Evolutionary conservation across 2,113 vertebrate genomes (phyloP), one percentile per base, ranked within the genome.

Genomic region (Triplophysa siluroides): DNA sequence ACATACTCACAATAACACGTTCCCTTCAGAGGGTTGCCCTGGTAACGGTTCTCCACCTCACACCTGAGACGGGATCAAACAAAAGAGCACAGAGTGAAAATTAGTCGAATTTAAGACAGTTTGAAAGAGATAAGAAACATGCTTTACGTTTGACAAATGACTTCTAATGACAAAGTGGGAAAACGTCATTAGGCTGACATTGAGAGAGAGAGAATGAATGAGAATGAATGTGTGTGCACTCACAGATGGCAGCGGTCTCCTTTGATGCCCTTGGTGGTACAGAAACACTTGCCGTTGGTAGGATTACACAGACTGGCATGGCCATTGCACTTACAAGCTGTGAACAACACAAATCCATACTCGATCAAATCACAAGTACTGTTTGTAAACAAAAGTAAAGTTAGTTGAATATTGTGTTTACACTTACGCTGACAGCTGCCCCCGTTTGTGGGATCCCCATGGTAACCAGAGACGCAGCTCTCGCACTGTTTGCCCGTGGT

Each of bases 261-360:
- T 91, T 99, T 99, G 83, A 99, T 98, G 12, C 98, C 98, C 83
- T 99, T 99, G 68, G 98, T 99, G 76, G 98, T 99, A 86, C 98
- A 99, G 94, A 97, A 98, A 60, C 98, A 99, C 81, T 98, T 99
- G 68, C 98, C 98, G 0, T 94, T 95, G 88, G 95, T 96, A 4
- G 96, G 91, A 85, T 97, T 98, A 87, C 98, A 99, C 85, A 98
- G 89, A 0, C 96, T 95, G 0, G 98, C 98, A 0, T 99, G 98
- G 76, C 97, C 96, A 0, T 99, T 99, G 86, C 98, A 99, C 89
- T 95, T 98, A 88, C 98, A 99, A 58, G 96, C 98, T 99, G 91
- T 10, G 77, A 83, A 73, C 68, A 3, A 81, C 5, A 83, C 43
- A 78, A n/a, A 58, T 21, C 74, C 56, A 24, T 23, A 58, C 52